Percentiles rank a stretch among this genome's conserved stretches.
These are phyloP conservation scores for Macrobrachium nipponense DNA, from an alignment of 1,140 invertebrate species.

Conservation along the genomic window DNA sequence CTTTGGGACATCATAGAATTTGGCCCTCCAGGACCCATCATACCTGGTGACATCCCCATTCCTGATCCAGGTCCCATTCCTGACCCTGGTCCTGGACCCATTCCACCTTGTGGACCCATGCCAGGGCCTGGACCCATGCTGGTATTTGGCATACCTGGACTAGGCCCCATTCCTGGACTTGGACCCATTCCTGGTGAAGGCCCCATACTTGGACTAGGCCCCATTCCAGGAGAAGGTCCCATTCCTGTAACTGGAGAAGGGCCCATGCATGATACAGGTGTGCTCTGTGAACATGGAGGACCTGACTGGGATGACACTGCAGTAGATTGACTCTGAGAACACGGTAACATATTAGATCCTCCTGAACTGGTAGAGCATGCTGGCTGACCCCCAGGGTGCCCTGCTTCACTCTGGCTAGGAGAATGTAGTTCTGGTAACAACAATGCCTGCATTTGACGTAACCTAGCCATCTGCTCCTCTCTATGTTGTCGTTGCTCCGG, in stretches of 20 bases:
- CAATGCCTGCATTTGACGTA: conserved; percentile 93
- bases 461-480: conserved; percentile 89
- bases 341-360: conserved; percentile 62
- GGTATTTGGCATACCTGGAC: conserved; percentile 50
- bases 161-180: conserved; percentile 62
- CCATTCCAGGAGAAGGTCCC: conserved; percentile 65
- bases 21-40: conserved; percentile 70
- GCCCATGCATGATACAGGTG: conserved; percentile 59
- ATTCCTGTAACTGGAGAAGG: conserved; percentile 54
- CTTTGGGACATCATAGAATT: conserved; percentile 61
- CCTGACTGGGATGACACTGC: conserved; percentile 44
- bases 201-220: conserved; percentile 66
- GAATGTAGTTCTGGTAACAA: conserved; percentile 83
- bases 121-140: conserved; percentile 48
- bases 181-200: conserved; percentile 62
- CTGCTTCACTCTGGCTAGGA: conserved; percentile 41
- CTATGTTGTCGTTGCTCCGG: conserved; percentile 94
- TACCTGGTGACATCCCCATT: conserved; percentile 65
- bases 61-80: conserved; percentile 55
- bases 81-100: conserved; percentile 31
- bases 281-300: conserved; percentile 46
- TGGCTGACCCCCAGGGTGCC: conserved; percentile 24
- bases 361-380: conserved; percentile 19
- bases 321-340: conserved; percentile 59
- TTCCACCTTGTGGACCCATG: conserved; percentile 59